Percentiles rank a stretch among this genome's conserved stretches.
These are phyloP conservation scores for Lophius piscatorius DNA, from an alignment of 2,113 vertebrate species.

Conservation along the genomic window DNA sequence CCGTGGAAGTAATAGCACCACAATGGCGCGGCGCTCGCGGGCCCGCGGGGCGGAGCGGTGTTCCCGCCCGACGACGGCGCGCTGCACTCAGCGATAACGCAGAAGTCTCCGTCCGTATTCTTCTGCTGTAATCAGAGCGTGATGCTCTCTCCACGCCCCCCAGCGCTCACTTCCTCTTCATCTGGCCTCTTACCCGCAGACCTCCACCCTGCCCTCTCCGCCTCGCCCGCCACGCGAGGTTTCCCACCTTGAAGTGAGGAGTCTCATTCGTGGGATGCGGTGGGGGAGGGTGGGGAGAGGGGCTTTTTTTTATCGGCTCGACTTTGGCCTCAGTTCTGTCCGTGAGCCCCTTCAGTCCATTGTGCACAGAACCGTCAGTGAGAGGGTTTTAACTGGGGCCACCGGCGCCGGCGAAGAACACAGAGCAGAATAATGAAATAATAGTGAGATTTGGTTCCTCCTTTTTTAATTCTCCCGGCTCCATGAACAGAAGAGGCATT, in stretches of 20 bases:
- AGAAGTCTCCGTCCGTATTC: conserved; percentile 71
- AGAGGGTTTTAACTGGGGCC: conserved; percentile 45
- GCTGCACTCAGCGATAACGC: conserved; percentile 72
- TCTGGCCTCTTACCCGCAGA: conserved; percentile 51
- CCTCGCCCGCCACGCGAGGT: conserved; percentile 32
- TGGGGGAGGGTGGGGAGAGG: conserved; percentile 4
- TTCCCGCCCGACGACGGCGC: conserved; percentile 63
- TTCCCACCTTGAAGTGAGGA: conserved; percentile 31
- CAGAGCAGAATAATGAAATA: conserved; percentile 48
- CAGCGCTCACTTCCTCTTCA: conserved; percentile 27
- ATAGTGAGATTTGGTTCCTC: conserved; percentile 41
- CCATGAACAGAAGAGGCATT: conserved; percentile 50
- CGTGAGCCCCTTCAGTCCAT: conserved; percentile 52
- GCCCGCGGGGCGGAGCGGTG: conserved; percentile 61
- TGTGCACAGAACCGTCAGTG: conserved; percentile 48
- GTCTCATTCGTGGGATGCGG: conserved; percentile 32
- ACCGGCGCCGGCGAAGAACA: conserved; percentile 11
- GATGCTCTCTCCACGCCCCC: conserved; percentile 62
- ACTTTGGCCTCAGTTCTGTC: conserved; percentile 30
- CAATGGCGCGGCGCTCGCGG: conserved; percentile 68
- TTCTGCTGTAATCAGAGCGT: conserved; percentile 71
- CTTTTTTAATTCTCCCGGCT: conserved; percentile 43
- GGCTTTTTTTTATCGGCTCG: conserved; percentile 29
- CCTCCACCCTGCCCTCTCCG: conserved; percentile 39
- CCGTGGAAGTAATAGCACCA: conserved; percentile 78